A percentile compares a stretch with the other conserved stretches of the same genome.
Conservation (phyloP, 2,888 invertebrate species). For the Synergus laeviventris region DNA sequence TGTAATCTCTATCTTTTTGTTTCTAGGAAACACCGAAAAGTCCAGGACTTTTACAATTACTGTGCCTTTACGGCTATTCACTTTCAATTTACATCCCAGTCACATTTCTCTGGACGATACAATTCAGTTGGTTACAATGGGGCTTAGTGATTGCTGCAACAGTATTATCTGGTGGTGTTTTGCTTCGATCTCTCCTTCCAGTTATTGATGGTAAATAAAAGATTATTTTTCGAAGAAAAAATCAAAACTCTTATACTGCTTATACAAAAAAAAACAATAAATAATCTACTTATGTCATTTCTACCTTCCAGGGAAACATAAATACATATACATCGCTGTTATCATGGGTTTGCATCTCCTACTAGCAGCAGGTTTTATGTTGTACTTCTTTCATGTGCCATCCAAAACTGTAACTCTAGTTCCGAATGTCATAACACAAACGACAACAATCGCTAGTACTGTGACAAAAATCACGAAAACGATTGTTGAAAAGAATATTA, state of each 20-base stretch:
- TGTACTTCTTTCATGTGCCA: constrained; percentile 85
- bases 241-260: background rate
- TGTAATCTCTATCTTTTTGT: constrained; percentile 9
- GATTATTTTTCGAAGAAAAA: constrained; percentile 2
- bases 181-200: constrained; percentile 89
- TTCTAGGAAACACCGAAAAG: constrained; percentile 62
- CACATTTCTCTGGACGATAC: constrained; percentile 94
- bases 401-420: constrained; percentile 9
- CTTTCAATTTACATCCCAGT: constrained; percentile 95
- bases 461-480: constrained; percentile 39
- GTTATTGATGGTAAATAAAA: constrained; percentile 78
- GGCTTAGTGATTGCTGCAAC: constrained; percentile 88
- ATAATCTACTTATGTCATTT: constrained; percentile 33
- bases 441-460: constrained; percentile 29
- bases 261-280: constrained; percentile 16
- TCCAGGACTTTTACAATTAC: constrained; percentile 88
- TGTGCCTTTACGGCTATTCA: constrained; percentile 97
- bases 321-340: constrained; percentile 80
- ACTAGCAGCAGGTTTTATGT: constrained; percentile 91
- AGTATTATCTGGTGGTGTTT: constrained; percentile 89
- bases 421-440: constrained; percentile 21
- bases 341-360: constrained; percentile 88
- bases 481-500: background rate
- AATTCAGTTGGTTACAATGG: constrained; percentile 91
- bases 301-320: constrained; percentile 77